These are phyloP conservation scores for Apis mellifera DNA, from an alignment of 1,140 invertebrate species.

Conservation along the genomic window Amel_HAv3.1 CM009936.2:2626001-2626500, in stretches of 20 bases:
- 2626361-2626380: neutral
- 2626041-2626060: slow-evolving; percentile 14
- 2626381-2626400: neutral
- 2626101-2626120: slow-evolving; percentile 62
- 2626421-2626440: neutral
- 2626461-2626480: no score
- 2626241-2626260: slow-evolving; percentile 10
- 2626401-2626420: neutral
- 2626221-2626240: slow-evolving; percentile 48
- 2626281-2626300: neutral
- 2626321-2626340: neutral
- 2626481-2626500: no score
- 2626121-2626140: slow-evolving; percentile 52
- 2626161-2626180: slow-evolving; percentile 53
- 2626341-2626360: neutral
- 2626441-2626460: no score
- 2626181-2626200: slow-evolving; percentile 58
- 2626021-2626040: neutral
- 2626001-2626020: slow-evolving; percentile 3
- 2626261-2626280: neutral
- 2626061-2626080: slow-evolving; percentile 52
- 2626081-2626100: slow-evolving; percentile 52
- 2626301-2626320: neutral
- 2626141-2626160: slow-evolving; percentile 64
- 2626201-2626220: slow-evolving; percentile 60